A percentile compares a stretch with the other conserved stretches of the same genome.
Evolutionary conservation across 2,797 vertebrate genomes (phyloP).

Genomic region (Melanotaenia trifasciata): DNA sequence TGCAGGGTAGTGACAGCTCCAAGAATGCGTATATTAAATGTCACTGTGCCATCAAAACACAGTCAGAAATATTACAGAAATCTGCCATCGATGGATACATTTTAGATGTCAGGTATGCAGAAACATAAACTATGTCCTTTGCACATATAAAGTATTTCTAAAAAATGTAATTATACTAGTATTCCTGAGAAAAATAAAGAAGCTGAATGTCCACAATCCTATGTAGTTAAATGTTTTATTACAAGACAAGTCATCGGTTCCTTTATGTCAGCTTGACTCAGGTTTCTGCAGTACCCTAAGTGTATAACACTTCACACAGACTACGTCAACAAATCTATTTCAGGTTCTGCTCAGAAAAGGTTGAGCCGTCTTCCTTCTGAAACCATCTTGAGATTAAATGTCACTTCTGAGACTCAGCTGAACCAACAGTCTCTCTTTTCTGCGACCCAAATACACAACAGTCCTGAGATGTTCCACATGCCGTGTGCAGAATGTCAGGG

Average conservation of each 20-base stretch:
- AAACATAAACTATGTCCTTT: not conserved
- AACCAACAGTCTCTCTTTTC: slow-evolving; percentile 42
- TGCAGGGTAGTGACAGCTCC: not conserved
- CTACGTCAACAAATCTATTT: slow-evolving; percentile 61
- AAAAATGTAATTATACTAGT: not conserved
- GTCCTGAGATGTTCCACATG: slow-evolving; percentile 52
- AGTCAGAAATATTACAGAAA: not conserved
- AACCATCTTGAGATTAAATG: slow-evolving; percentile 60
- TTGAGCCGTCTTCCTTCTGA: slow-evolving; percentile 35
- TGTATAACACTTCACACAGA: slow-evolving; percentile 14
- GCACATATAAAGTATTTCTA: not conserved
- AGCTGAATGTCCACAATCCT: not conserved
- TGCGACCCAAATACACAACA: slow-evolving; percentile 32
- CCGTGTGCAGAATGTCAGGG: slow-evolving; percentile 60
- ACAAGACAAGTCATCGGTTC: not conserved
- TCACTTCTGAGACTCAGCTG: slow-evolving; percentile 62
- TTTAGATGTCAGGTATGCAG: not conserved
- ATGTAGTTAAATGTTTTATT: slow-evolving; percentile 1
- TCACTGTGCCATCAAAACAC: not conserved
- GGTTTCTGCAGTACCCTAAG: slow-evolving; percentile 7
- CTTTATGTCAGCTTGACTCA: slow-evolving; percentile 7
- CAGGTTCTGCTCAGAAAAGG: slow-evolving; percentile 41
- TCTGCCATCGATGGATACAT: not conserved
- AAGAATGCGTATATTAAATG: not conserved
- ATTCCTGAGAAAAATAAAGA: not conserved